Conservation (phyloP, 1,140 invertebrate species). For the Bombyx mandarina region DNA sequence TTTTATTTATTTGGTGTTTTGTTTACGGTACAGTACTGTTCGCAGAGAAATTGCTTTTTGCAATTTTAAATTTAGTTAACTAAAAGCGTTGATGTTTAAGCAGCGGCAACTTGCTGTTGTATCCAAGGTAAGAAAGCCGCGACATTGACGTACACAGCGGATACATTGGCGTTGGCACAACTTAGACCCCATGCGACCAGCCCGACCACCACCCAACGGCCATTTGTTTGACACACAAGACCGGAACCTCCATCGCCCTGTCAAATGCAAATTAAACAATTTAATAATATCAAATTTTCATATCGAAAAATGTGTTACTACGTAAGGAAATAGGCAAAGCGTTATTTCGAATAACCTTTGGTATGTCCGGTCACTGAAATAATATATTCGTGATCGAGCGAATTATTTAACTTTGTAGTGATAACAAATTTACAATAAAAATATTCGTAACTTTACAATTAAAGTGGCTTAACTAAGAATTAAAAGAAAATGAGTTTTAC, state of each 20-base stretch:
- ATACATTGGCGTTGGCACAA: constrained; percentile 75
- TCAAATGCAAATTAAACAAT: constrained; percentile 14
- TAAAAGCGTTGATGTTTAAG: constrained; percentile 15
- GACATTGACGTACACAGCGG: constrained; percentile 80
- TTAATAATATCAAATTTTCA: too few relatives aligned
- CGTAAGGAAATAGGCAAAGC: too few relatives aligned
- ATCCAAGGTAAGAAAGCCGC: constrained; percentile 77
- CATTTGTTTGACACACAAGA: constrained; percentile 76
- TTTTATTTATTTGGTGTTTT: neutral
- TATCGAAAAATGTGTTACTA: too few relatives aligned
- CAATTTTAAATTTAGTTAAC: neutral
- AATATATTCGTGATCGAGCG: too few relatives aligned
- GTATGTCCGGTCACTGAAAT: too few relatives aligned
- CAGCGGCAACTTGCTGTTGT: constrained; percentile 51
- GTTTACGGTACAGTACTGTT: neutral
- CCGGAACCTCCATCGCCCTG: constrained; percentile 85
- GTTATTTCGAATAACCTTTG: too few relatives aligned
- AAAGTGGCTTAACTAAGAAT: too few relatives aligned
- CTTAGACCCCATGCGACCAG: constrained; percentile 84
- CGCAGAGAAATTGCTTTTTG: neutral
- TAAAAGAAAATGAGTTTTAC: too few relatives aligned
- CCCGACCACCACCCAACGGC: constrained; percentile 75
- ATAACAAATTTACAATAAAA: too few relatives aligned
- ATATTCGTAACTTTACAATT: too few relatives aligned
- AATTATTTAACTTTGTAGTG: too few relatives aligned